Percentiles rank a stretch among this genome's conserved stretches.
Evolutionary conservation across 2,888 invertebrate genomes (phyloP).

Genomic region (Leptopterna dolabrata): DNA sequence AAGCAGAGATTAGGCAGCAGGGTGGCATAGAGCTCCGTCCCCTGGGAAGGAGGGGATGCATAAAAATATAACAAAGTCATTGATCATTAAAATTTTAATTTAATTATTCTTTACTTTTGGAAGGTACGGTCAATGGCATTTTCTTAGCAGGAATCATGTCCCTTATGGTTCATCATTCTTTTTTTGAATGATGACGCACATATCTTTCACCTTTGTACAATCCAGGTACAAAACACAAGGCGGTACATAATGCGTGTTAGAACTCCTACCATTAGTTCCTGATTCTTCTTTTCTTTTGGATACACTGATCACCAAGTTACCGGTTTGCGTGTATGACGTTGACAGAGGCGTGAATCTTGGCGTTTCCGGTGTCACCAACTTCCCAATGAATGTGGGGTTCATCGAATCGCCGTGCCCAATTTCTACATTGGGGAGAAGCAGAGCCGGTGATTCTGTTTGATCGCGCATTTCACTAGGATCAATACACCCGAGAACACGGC

Average conservation of each 20-base stretch:
- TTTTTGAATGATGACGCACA: slow-evolving; percentile 24
- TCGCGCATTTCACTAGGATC: background rate
- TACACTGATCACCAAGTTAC: background rate
- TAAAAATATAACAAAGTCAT: no score
- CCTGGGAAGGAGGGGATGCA: no score
- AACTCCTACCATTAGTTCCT: background rate
- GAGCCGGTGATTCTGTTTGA: background rate
- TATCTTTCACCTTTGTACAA: slow-evolving; percentile 10
- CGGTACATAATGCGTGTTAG: slow-evolving; percentile 1
- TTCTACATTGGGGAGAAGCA: background rate
- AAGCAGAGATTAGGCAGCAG: no score
- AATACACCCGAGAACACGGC: background rate
- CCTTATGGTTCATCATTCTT: no score
- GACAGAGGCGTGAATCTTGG: background rate
- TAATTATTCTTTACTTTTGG: no score
- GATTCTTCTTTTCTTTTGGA: background rate
- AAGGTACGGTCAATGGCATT: background rate
- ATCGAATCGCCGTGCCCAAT: background rate
- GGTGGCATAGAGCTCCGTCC: no score
- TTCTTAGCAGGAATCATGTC: background rate
- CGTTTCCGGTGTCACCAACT: background rate
- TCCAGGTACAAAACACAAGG: slow-evolving; percentile 32
- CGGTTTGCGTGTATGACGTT: background rate
- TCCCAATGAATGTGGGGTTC: background rate
- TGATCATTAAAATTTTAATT: no score